Evolutionary conservation across 2,113 vertebrate genomes (phyloP).

Genomic region (Clarias macrocephalus): DNA sequence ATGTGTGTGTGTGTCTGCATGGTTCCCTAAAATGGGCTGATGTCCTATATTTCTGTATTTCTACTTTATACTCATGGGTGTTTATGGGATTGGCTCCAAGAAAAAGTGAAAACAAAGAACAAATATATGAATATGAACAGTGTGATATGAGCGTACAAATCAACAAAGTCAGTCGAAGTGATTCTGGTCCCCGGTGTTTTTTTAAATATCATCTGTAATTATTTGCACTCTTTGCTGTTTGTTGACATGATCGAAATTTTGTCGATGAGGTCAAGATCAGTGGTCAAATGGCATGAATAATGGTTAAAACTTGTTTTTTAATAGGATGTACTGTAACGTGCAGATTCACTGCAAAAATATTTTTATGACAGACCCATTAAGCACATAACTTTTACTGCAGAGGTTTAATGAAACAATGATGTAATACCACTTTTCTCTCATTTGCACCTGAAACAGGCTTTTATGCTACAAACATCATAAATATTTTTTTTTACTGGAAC

Average conservation of each 20-base stretch:
- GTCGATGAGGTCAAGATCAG: background rate
- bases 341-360: background rate
- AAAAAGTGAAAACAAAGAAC: background rate
- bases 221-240: background rate
- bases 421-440: background rate
- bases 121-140: background rate
- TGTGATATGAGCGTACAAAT: background rate
- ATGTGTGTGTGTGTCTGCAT: background rate
- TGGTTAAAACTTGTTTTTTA: background rate
- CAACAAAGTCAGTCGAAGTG: background rate
- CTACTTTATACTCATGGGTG: background rate
- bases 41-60: background rate
- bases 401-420: conserved; percentile 9
- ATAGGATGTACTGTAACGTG: background rate
- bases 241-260: background rate
- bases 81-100: background rate
- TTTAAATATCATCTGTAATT: too few species aligned
- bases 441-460: background rate
- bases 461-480: background rate
- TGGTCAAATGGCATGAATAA: background rate
- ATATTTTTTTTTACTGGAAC: background rate
- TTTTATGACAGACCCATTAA: background rate
- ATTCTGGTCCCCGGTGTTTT: background rate
- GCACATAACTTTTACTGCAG: background rate
- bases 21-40: background rate